A percentile compares a stretch with the other conserved stretches of the same genome.
Evolutionary conservation across 2,888 invertebrate genomes (phyloP).

Genomic region (Amphipoea lucens): DNA sequence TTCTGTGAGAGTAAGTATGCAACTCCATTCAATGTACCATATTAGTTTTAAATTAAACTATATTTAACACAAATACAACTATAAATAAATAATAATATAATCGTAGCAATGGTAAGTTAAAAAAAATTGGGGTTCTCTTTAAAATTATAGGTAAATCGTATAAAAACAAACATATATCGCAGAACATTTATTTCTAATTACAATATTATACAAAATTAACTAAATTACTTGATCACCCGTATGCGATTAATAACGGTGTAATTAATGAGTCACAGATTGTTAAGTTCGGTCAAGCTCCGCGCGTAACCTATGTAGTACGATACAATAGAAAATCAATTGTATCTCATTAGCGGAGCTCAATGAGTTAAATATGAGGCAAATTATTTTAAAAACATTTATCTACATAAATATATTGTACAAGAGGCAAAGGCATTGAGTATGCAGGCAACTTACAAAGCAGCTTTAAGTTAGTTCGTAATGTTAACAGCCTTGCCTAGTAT

Average conservation of each 20-base stretch:
- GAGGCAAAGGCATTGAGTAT: slow-evolving; percentile 3
- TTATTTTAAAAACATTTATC: slow-evolving; percentile 22
- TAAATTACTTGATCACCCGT: slow-evolving; percentile 68
- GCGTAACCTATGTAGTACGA: no score
- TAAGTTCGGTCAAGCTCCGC: no score
- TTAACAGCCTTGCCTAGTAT: not conserved
- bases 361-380: slow-evolving; percentile 10
- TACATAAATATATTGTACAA: slow-evolving; percentile 15
- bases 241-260: slow-evolving; percentile 38
- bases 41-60: no score
- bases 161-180: slow-evolving; percentile 50
- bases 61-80: no score
- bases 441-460: not conserved
- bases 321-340: no score
- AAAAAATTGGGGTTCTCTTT: no score
- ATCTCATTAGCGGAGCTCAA: no score
- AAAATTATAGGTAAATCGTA: not conserved
- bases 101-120: no score
- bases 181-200: slow-evolving; percentile 74
- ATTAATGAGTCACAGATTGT: slow-evolving; percentile 46
- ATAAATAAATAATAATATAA: no score
- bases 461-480: not conserved
- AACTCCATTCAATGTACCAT: no score
- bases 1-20: no score
- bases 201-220: slow-evolving; percentile 77